Base-by-base conservation (phyloP, 2,888 invertebrate genomes). In the Mamestra brassicae region DNA sequence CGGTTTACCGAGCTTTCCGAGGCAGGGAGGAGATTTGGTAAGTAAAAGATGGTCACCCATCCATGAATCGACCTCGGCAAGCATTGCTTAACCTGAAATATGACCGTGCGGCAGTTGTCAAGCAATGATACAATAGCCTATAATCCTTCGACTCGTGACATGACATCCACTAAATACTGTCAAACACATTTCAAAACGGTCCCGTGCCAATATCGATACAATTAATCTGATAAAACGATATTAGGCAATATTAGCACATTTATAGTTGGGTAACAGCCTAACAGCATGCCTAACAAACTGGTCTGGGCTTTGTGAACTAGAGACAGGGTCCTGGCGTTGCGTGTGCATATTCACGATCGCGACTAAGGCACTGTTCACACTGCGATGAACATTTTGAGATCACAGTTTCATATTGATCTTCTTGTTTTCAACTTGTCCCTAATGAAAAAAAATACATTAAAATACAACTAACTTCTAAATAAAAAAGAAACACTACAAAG, bases 291-390 rank as follows among this genome's bases (percentile, higher is more conserved):
- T 80, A 64, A 76, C 80, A 82, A 88, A 87, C 87, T 87, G 85
- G 87, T 86, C 88, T 86, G 88, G 83, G 82, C 42, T 74, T 85
- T 81, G 79, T 86, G 85, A 81, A 88, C 90, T 89, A 91, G 90
- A 88, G 87, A 76, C 87, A 86, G 87, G 81, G 88, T 73, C 88
- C 85, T 75, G 84, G 83, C 84, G 87, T 91, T 90, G 92, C 90
- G 89, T 91, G 89, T 83, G 73, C 81, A 70, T 78, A 82, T 87
- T 88, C 89, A 89, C 89, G 89, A 83, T 60, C 73, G 60, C 67
- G 60, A 26, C 36, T 78, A 55, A 84, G 75, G 84, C 38, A 0
- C 4, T 0, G 38, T 50, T 62, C 38, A 69, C 69, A 60, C 0
- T 2, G 4, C 38, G 10, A 60, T 38, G 10, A 38, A 11, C 2